A percentile compares a stretch with the other conserved stretches of the same genome.
phyloP scores from a whole-genome alignment of 1,140 invertebrate species.

The Meloidogyne chitwoodi region DNA sequence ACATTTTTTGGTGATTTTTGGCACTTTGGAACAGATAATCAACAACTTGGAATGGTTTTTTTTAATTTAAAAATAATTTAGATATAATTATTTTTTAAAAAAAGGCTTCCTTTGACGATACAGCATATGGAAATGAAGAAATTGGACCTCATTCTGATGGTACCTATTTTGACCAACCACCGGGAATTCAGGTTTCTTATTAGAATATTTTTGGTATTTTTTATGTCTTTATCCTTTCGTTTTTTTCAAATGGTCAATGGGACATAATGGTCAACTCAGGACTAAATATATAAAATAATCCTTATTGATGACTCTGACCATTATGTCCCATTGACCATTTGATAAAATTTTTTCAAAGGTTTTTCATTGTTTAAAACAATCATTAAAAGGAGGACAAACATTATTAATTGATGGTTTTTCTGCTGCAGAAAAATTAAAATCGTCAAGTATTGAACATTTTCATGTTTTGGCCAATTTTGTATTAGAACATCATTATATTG shows the following conservation, averaged over 20 bases:
- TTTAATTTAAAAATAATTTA: background rate
- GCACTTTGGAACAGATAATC: slow-evolving; percentile 39
- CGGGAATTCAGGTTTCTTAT: slow-evolving; percentile 64
- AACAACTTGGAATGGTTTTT: slow-evolving; percentile 16
- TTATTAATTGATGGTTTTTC: slow-evolving; percentile 71
- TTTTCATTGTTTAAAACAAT: slow-evolving; percentile 69
- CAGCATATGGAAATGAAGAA: slow-evolving; percentile 66
- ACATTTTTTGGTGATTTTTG: slow-evolving; percentile 55
- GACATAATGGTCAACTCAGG: too few species aligned
- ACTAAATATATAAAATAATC: too few species aligned
- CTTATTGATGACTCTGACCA: too few species aligned
- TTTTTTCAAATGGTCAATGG: too few species aligned
- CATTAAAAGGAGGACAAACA: slow-evolving; percentile 68
- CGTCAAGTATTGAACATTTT: slow-evolving; percentile 64
- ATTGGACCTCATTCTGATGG: slow-evolving; percentile 68
- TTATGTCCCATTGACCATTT: too few species aligned
- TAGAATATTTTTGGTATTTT: background rate
- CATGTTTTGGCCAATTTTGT: slow-evolving; percentile 64
- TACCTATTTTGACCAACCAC: slow-evolving; percentile 72
- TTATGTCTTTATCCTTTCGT: too few species aligned
- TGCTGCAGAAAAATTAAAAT: slow-evolving; percentile 66
- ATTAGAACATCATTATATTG: slow-evolving; percentile 67
- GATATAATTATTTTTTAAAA: too few species aligned
- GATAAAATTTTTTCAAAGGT: slow-evolving; percentile 63
- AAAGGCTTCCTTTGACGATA: slow-evolving; percentile 64